phyloP scores from a whole-genome alignment of 2,888 invertebrate species.

The Chironomus riparius region DNA sequence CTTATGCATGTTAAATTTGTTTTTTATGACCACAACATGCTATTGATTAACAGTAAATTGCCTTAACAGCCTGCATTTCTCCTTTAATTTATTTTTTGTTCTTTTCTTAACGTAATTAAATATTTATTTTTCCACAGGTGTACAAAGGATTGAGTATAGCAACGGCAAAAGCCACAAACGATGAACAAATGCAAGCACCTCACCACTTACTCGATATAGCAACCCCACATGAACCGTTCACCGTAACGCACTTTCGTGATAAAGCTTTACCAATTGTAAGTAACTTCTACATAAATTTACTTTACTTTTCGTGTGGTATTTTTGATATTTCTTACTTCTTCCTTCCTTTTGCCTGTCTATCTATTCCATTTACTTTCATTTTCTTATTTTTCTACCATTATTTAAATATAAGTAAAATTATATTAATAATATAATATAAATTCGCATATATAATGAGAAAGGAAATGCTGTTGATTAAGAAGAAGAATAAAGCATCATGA shows the following conservation, averaged over 20 bases:
- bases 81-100: not conserved
- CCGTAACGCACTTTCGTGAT: slow-evolving; percentile 77
- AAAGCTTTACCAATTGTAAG: slow-evolving; percentile 75
- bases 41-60: not conserved
- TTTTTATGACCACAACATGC: slow-evolving; percentile 40
- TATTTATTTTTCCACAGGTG: slow-evolving; percentile 53
- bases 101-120: slow-evolving; percentile 15
- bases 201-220: slow-evolving; percentile 88
- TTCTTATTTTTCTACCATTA: not conserved
- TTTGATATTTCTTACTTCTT: not conserved
- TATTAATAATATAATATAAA: too few relatives aligned
- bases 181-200: slow-evolving; percentile 62
- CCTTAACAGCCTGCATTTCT: not conserved
- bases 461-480: not conserved
- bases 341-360: not conserved
- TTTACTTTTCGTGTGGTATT: not conserved
- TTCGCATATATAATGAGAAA: not conserved
- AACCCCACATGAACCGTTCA: slow-evolving; percentile 68
- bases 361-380: slow-evolving; percentile 10
- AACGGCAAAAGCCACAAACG: slow-evolving; percentile 82
- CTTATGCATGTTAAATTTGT: too few relatives aligned
- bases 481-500: too few relatives aligned
- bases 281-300: slow-evolving; percentile 32
- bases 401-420: not conserved
- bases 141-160: slow-evolving; percentile 88